Percentiles rank a stretch among this genome's conserved stretches.
Evolutionary conservation across 2,888 invertebrate genomes (phyloP).

Genomic region (Eulithis prunata): DNA sequence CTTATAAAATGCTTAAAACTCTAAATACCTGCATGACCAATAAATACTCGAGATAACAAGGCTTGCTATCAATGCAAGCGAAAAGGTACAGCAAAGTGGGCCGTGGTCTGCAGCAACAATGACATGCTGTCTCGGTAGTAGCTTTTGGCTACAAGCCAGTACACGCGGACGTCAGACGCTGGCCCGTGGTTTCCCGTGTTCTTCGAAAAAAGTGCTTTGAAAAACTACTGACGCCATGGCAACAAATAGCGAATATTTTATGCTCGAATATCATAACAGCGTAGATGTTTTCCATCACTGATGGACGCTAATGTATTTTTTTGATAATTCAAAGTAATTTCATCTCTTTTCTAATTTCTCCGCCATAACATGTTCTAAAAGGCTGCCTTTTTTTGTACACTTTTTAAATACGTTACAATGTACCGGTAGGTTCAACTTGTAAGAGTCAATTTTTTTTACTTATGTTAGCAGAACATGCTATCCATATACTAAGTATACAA

Average conservation of each 20-base stretch:
- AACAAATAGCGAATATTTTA: slow-evolving; percentile 36
- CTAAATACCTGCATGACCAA: not conserved
- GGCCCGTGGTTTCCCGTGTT: slow-evolving; percentile 28
- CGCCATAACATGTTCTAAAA: too few species aligned
- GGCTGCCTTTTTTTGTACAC: too few species aligned
- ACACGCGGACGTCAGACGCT: slow-evolving; percentile 50
- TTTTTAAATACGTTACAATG: too few species aligned
- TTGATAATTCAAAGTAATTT: not conserved
- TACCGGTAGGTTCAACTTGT: too few species aligned
- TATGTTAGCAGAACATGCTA: not conserved
- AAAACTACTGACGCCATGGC: slow-evolving; percentile 53
- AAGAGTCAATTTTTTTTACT: not conserved
- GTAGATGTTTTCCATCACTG: not conserved
- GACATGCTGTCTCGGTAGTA: slow-evolving; percentile 61
- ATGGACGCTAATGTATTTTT: slow-evolving; percentile 1
- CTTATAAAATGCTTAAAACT: not conserved
- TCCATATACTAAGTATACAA: not conserved
- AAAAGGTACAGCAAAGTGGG: slow-evolving; percentile 42
- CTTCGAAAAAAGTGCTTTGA: slow-evolving; percentile 47
- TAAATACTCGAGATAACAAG: not conserved
- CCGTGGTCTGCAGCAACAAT: slow-evolving; percentile 54
- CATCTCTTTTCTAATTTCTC: too few species aligned
- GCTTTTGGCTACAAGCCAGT: slow-evolving; percentile 62
- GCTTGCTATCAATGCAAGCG: not conserved
- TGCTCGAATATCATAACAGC: not conserved